phyloP scores from a whole-genome alignment of 1,140 invertebrate species.

The Eupristina koningsbergeri region DNA sequence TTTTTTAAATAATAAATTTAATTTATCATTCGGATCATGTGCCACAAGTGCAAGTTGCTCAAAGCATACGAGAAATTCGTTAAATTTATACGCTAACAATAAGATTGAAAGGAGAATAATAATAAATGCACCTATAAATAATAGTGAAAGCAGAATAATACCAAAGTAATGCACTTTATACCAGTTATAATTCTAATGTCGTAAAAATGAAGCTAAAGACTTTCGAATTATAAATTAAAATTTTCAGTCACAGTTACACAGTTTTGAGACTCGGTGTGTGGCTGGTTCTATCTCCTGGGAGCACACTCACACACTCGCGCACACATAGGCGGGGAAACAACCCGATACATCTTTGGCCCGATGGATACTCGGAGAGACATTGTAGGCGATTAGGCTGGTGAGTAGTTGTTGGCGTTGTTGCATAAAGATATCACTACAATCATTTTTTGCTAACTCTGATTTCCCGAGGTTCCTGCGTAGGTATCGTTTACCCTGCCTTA shows the following conservation, averaged over 20 bases:
- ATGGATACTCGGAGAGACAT: not conserved
- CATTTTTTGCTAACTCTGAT: conserved; percentile 1
- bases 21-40: not conserved
- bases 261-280: not conserved
- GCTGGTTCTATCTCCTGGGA: not conserved
- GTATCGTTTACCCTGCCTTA: conserved; percentile 1
- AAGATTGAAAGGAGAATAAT: not conserved
- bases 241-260: not conserved
- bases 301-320: not conserved
- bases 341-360: not conserved
- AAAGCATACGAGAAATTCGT: not conserved
- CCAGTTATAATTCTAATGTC: not conserved
- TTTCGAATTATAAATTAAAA: conserved; percentile 11
- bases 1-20: not conserved
- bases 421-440: conserved; percentile 34
- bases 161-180: too few species aligned
- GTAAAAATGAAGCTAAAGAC: not conserved
- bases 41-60: not conserved
- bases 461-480: not conserved
- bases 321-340: not conserved
- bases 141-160: not conserved
- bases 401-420: not conserved
- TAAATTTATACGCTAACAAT: not conserved
- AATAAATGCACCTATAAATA: not conserved
- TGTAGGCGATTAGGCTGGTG: conserved; percentile 22